Base-by-base conservation (phyloP, 2,888 invertebrate species). In the Drosophila leonis region DNA sequence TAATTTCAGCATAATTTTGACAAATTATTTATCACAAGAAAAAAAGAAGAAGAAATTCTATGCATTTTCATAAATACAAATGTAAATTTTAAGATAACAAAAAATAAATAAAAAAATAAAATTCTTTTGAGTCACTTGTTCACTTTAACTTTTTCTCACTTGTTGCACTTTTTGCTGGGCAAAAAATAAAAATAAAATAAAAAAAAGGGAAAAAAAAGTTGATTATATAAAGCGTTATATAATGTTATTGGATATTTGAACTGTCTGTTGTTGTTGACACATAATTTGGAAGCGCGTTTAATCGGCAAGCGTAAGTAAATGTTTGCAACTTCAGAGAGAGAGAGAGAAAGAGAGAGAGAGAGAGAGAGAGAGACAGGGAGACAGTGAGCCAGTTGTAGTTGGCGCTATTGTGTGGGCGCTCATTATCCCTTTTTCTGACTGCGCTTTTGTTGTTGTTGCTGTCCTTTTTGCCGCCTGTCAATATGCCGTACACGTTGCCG, bases 401-500 rank as follows among this genome's bases (percentile, higher is more conserved):
- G 9, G 7, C 1, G 7, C 27, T n/a, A 31, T 20, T 48, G 49
- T 63, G 33, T 35, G 42, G 9, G 37, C 20, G 31, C 24, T 39
- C 31, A 27, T 35, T 18, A 51, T 65, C 55, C 62, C 56, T 42
- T 42, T 51, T 31, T 1, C 18, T 6, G 29, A 20, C 46, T 52
- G 57, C 24, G 42, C 44, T 54, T 68, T 64, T 24, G 52, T 8
- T 15, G 37, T 7, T 37, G 37, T 13, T 9, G 18, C 42, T 8
- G 27, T 20, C 39, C 31, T 15, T 41, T 52, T 63, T n/a, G 54
- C 46, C 44, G 61, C 33, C 33, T 70, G 85, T 67, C 75, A 75
- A 64, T 71, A 83, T 83, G 79, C 84, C 57, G 33, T 31, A 62
- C 84, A 85, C 86, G 88, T 85, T 75, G 75, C 59, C 80, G 57